A percentile compares a stretch with the other conserved stretches of the same genome.
These are phyloP conservation scores for Apolygus lucorum DNA, from an alignment of 1,140 invertebrate species.

Conservation along the genomic window DNA sequence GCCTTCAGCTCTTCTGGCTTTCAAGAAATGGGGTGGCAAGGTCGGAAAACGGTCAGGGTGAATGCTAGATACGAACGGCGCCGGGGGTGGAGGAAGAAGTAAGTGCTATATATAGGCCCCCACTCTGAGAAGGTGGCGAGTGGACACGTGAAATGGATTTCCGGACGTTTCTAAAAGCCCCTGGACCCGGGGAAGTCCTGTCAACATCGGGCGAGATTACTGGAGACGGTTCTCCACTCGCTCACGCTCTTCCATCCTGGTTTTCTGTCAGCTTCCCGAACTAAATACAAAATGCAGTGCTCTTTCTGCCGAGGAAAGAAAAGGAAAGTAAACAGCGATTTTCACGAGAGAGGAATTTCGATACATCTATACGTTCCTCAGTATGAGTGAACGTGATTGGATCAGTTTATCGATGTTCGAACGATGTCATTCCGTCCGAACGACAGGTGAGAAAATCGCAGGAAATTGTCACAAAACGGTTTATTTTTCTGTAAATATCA, in stretches of 20 bases:
- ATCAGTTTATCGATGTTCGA: too few species aligned
- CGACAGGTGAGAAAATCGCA: too few species aligned
- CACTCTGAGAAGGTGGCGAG: background rate
- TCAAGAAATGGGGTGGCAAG: too few species aligned
- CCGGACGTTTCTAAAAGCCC: background rate
- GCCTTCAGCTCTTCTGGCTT: too few species aligned
- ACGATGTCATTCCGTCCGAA: too few species aligned
- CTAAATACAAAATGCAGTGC: background rate
- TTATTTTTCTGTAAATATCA: too few species aligned
- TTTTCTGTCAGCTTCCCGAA: background rate
- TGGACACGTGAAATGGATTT: slow-evolving; percentile 1
- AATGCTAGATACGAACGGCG: too few species aligned
- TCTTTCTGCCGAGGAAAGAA: background rate
- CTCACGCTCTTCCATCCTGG: background rate
- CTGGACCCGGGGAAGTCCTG: background rate
- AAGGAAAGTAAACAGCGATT: background rate
- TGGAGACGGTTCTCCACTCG: background rate
- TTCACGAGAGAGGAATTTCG: background rate
- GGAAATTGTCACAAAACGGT: too few species aligned
- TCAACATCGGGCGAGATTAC: background rate
- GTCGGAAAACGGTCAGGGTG: too few species aligned
- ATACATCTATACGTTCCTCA: too few species aligned
- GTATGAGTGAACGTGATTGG: too few species aligned
- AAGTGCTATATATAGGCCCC: background rate
- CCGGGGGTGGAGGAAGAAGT: too few species aligned